Evolutionary conservation across 2,113 vertebrate species (phyloP).

Genomic region (Stercorarius parasiticus): DNA sequence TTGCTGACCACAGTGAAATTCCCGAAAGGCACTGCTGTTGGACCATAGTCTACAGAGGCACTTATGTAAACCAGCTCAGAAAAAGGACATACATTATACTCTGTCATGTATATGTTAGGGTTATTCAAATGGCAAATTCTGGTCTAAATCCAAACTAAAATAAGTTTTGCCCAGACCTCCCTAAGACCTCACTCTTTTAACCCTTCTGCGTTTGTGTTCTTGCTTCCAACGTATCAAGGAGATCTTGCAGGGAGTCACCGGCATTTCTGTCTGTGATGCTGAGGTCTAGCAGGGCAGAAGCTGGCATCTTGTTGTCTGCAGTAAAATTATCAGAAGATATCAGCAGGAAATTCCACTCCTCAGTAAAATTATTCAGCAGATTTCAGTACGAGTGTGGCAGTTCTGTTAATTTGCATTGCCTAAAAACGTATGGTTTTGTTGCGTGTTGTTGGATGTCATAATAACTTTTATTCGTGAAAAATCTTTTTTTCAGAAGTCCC

Average conservation of each 20-base stretch:
- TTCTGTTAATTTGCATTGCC: background rate
- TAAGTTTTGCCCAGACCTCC: slow-evolving; percentile 22
- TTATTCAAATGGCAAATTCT: slow-evolving; percentile 59
- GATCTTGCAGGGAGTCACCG: background rate
- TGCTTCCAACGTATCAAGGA: background rate
- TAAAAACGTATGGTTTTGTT: background rate
- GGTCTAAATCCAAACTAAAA: slow-evolving; percentile 44
- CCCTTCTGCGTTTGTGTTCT: background rate
- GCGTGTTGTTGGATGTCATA: background rate
- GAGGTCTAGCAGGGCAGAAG: background rate
- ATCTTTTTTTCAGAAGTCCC: background rate
- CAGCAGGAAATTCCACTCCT: background rate
- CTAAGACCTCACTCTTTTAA: slow-evolving; percentile 12
- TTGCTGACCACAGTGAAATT: slow-evolving; percentile 29
- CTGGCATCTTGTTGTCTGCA: background rate
- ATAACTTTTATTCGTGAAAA: background rate
- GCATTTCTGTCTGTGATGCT: background rate
- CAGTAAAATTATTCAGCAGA: slow-evolving; percentile 1
- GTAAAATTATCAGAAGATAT: background rate
- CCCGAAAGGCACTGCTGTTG: background rate
- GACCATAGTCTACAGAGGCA: slow-evolving; percentile 21
- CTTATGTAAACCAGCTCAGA: slow-evolving; percentile 55
- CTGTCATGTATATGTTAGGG: slow-evolving; percentile 46
- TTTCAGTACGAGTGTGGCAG: background rate
- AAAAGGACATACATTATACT: slow-evolving; percentile 44